Evolutionary conservation across 2,888 invertebrate genomes (phyloP), one percentile per base, ranked within the genome.

Genomic region (Andricus curvator): DNA sequence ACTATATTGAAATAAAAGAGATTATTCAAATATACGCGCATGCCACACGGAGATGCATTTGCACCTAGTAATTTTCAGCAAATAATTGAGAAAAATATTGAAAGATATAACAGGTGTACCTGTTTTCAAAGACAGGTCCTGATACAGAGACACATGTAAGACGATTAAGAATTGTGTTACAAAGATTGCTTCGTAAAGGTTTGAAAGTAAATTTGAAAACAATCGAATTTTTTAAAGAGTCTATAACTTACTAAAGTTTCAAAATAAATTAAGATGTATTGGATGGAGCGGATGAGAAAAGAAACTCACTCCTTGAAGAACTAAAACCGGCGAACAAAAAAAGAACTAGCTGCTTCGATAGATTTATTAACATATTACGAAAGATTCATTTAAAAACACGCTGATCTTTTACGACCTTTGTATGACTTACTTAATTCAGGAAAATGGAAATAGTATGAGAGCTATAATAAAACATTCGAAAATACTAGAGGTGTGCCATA

Each of bases 391-490:
- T 17, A 37, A 20, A 44, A 78, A 5, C 62, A 66, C 62, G 33
- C 65, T n/a, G 17, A 67, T 44, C 3, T 13, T 44, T 13, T 44
- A 44, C 11, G 44, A 44, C 1, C 44, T 15, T 13, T 44, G 15
- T 44, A 44, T 44, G 44, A 44, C 2, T 1, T 44, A 44, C 44
- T 44, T 4, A 44, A 13, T 13, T 44, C 44, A 2, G 13, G 44
- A 44, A 44, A 44, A 2, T 44, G 44, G 44, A 13, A 44, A 11
- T 86, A 82, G 85, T 74, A n/a, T 25, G 66, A 81, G 2, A 44
- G 77, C 0, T 84, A 84, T 51, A 48, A 82, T 17, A 65, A 80
- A 70, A 81, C 83, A 13, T 84, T 84, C 25, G 60, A 60, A 41
- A 79, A 82, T 79, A 76, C 81, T 33, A n/a, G n/a, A n/a, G n/a